A percentile compares a stretch with the other conserved stretches of the same genome.
Evolutionary conservation across 2,797 vertebrate species (phyloP).

Genomic region (Anableps anableps): DNA sequence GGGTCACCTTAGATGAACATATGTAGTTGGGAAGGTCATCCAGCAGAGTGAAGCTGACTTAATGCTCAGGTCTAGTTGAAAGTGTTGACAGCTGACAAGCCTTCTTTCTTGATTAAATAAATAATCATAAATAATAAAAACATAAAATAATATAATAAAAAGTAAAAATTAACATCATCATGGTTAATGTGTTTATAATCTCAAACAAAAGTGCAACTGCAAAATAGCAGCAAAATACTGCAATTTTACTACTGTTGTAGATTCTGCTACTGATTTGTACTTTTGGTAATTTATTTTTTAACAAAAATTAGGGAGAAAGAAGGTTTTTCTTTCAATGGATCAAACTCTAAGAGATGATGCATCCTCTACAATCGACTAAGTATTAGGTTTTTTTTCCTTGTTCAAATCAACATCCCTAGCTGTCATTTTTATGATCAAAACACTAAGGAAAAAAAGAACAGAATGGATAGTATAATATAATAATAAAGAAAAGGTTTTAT

Average conservation of each 20-base stretch:
- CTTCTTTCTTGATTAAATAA: not conserved
- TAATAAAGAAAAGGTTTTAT: not conserved
- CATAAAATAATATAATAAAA: no score
- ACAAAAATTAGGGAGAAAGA: not conserved
- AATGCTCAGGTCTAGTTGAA: not conserved
- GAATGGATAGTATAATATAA: not conserved
- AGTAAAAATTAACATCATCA: not conserved
- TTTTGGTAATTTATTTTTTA: not conserved
- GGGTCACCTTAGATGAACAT: conserved; percentile 40
- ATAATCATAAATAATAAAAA: no score
- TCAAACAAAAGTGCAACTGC: not conserved
- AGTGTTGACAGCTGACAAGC: not conserved
- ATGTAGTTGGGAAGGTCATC: conserved; percentile 26
- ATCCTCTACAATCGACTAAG: not conserved
- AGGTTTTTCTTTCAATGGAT: not conserved
- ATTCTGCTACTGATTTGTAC: not conserved
- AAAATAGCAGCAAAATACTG: not conserved
- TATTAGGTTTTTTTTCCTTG: not conserved
- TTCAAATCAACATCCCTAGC: not conserved
- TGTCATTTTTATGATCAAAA: not conserved
- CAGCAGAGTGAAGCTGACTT: not conserved
- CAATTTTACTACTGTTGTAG: not conserved
- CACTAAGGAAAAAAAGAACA: not conserved
- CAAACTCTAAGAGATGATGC: not conserved
- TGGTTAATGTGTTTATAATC: not conserved